These are phyloP conservation scores for Betta splendens DNA, from an alignment of 2,797 vertebrate species.

Conservation along the genomic window DNA sequence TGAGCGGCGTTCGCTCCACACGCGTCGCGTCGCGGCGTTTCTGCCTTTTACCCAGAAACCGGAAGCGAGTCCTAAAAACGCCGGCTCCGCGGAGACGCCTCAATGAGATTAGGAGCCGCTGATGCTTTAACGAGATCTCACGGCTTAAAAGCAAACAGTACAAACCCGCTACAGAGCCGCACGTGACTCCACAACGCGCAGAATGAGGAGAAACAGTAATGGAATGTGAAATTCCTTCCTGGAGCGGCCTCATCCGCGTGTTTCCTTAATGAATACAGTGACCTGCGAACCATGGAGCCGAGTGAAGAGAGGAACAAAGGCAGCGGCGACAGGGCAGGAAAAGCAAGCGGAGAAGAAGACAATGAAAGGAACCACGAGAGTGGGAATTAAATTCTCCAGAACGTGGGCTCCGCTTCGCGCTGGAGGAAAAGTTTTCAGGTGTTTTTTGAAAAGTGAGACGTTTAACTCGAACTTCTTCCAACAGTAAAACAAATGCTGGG, in stretches of 20 bases:
- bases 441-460: conserved; percentile 1
- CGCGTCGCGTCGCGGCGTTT: too few species aligned
- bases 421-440: conserved; percentile 1
- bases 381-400: background rate
- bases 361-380: background rate
- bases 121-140: background rate
- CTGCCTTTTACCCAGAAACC: too few species aligned
- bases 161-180: background rate
- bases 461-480: conserved; percentile 12
- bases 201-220: conserved; percentile 12
- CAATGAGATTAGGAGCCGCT: too few species aligned
- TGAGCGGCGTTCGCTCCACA: too few species aligned
- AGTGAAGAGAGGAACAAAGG: background rate
- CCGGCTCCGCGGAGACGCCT: too few species aligned
- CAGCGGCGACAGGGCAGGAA: background rate
- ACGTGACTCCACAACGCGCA: conserved; percentile 10
- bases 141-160: background rate
- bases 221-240: conserved; percentile 33
- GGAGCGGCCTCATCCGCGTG: conserved; percentile 6
- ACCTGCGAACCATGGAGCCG: conserved; percentile 9
- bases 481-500: background rate
- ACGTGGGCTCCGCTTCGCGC: background rate
- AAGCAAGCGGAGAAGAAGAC: background rate
- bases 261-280: conserved; percentile 17
- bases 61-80: too few species aligned